Evolutionary conservation across 2,113 vertebrate species (phyloP), one percentile per base, ranked within the genome.

Genomic region (Varanus salvator): DNA sequence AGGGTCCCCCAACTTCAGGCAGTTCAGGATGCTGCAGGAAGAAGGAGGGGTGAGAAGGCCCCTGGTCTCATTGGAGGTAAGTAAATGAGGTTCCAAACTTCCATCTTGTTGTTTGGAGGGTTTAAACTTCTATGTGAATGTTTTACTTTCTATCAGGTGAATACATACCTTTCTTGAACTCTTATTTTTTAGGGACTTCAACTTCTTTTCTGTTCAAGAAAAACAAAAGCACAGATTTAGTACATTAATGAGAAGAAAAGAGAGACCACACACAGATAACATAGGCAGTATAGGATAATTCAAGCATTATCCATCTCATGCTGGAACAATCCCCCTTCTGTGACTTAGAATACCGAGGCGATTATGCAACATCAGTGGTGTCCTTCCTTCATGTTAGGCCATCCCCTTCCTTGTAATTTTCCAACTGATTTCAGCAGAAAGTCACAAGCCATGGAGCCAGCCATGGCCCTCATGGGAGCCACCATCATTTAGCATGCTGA

Each of bases 131-230:
- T 66, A 88, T 66, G 80, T 6, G 57, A 94, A 86, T 91, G 93
- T 90, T 91, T 8, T 57, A 48, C 80, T 87, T 7, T 84, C 92
- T 80, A 81, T 89, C 21, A 38, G 92, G 9, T 38, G 64, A 86
- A 38, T 54, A 92, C 97, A 94, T 96, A 99, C 99, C 98, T 98
- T 98, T 93, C 93, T 98, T 89, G 95, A 97, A 91, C 92, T 93
- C 94, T 94, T 98, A 84, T 48, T 93, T 96, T 97, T 98, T 54
- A 92, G 94, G 34, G 92, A 94, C 93, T 97, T 98, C 87, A 96
- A 96, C 91, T 98, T 98, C 95, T 98, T 98, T 90, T 98, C 98
- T 99, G 97, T 91, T 64, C 31, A 87, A 87, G 38, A 87, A 93
- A 93, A 71, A 92, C 27, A 17, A 90, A 95, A 44, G 90, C 72